Evolutionary conservation across 2,797 vertebrate species (phyloP).

Genomic region (Eupleurogrammus muticus): DNA sequence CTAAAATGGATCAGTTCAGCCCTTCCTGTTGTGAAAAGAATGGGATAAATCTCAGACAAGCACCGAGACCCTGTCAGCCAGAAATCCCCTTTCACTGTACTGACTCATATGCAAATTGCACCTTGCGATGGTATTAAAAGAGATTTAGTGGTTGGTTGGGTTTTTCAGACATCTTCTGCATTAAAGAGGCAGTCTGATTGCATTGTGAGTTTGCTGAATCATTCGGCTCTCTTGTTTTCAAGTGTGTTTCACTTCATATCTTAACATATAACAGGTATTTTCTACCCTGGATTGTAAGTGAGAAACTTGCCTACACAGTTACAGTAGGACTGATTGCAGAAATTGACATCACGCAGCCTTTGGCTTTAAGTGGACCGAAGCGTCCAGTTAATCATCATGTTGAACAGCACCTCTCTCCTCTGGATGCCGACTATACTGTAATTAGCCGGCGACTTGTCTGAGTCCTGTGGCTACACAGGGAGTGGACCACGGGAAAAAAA

Average conservation of each 20-base stretch:
- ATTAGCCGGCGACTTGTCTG: constrained; percentile 59
- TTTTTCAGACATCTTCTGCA: constrained; percentile 46
- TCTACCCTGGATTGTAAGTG: background rate
- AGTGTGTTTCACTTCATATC: constrained; percentile 34
- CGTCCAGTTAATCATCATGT: constrained; percentile 55
- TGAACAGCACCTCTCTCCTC: constrained; percentile 42
- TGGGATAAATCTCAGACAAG: constrained; percentile 63
- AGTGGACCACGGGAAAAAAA: constrained; percentile 44
- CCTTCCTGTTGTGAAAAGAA: constrained; percentile 82
- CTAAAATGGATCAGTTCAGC: constrained; percentile 81
- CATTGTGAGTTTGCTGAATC: constrained; percentile 69
- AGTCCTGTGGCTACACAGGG: constrained; percentile 41
- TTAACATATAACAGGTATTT: background rate
- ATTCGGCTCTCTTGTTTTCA: constrained; percentile 51
- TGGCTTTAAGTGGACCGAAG: constrained; percentile 10
- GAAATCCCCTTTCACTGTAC: constrained; percentile 69
- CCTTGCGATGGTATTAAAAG: constrained; percentile 53
- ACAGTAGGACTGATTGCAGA: background rate
- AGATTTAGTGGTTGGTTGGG: constrained; percentile 39
- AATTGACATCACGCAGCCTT: constrained; percentile 3
- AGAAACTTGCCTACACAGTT: background rate
- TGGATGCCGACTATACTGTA: constrained; percentile 52
- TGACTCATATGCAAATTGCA: constrained; percentile 45
- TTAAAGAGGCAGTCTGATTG: constrained; percentile 45
- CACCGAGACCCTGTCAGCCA: constrained; percentile 55